phyloP scores from a whole-genome alignment of 2,888 invertebrate species.

The Drosophila kokeensis region DNA sequence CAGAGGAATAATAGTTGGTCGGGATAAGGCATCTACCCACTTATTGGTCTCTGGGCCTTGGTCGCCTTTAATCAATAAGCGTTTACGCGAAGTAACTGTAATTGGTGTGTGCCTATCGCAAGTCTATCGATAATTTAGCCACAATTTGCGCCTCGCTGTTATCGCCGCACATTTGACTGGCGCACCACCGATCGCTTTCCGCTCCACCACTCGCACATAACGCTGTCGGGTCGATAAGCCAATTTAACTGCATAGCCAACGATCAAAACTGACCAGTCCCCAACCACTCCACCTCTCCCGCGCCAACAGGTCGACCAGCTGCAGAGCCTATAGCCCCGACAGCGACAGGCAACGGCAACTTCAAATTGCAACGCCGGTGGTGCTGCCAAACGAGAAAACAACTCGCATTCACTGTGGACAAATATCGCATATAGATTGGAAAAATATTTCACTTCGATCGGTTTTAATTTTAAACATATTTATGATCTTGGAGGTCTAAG shows the following conservation, averaged over 20 bases:
- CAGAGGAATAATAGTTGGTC: constrained; percentile 15
- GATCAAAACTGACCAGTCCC: constrained; percentile 53
- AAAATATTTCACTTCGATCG: not conserved
- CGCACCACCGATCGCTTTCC: constrained; percentile 4
- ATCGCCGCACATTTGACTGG: constrained; percentile 39
- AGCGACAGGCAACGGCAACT: constrained; percentile 55
- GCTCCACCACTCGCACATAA: constrained; percentile 17
- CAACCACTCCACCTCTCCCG: not conserved
- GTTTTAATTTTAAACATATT: not conserved
- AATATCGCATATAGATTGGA: not conserved
- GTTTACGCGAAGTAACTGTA: constrained; percentile 55
- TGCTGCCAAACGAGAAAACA: constrained; percentile 64
- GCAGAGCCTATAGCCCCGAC: constrained; percentile 16
- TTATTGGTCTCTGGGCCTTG: constrained; percentile 3
- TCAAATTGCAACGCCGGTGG: constrained; percentile 65
- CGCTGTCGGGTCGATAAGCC: constrained; percentile 65
- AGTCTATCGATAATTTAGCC: constrained; percentile 74
- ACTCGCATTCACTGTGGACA: constrained; percentile 33
- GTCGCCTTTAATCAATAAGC: constrained; percentile 53
- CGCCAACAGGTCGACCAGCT: constrained; percentile 8
- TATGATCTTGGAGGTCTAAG: not conserved
- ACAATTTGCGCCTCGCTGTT: constrained; percentile 70
- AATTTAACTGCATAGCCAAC: constrained; percentile 49
- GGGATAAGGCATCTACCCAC: constrained; percentile 34
- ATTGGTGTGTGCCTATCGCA: constrained; percentile 57